phyloP scores from a whole-genome alignment of 2,113 vertebrate species.

The Syrmaticus mikado region DNA sequence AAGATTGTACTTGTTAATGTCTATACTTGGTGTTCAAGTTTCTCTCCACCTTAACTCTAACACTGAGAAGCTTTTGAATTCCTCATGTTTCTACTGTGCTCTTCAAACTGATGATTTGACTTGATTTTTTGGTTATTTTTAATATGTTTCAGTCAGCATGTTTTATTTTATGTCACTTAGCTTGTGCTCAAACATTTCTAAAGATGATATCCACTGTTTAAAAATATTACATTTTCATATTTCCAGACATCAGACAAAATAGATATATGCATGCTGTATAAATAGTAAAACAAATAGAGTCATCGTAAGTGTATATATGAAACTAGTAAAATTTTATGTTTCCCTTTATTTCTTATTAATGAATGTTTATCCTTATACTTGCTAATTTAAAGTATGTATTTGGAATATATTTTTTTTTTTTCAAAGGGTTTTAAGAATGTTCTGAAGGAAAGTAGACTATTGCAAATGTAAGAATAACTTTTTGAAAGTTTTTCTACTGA shows the following conservation, averaged over 20 bases:
- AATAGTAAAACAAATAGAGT: not conserved
- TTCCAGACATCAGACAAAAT: not conserved
- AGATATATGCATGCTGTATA: too few relatives aligned
- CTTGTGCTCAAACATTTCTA: not conserved
- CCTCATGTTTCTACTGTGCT: fast-evolving
- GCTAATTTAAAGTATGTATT: not conserved
- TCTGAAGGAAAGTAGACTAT: not conserved
- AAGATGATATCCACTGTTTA: not conserved
- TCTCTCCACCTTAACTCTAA: not conserved
- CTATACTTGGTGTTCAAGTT: not conserved
- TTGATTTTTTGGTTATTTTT: not conserved
- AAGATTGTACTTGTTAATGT: not conserved
- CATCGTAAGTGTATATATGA: not conserved
- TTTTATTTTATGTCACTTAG: not conserved
- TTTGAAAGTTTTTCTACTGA: not conserved
- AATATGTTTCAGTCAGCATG: not conserved
- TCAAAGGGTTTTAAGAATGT: not conserved
- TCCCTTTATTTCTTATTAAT: not conserved
- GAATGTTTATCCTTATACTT: not conserved
- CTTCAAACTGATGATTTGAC: not conserved
- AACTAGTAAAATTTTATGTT: not conserved
- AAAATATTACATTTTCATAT: not conserved
- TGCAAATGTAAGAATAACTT: not conserved
- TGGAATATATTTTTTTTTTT: not conserved
- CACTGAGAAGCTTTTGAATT: not conserved